Conservation (phyloP, 2,797 vertebrate genomes). For the Microctenopoma lineatum region DNA sequence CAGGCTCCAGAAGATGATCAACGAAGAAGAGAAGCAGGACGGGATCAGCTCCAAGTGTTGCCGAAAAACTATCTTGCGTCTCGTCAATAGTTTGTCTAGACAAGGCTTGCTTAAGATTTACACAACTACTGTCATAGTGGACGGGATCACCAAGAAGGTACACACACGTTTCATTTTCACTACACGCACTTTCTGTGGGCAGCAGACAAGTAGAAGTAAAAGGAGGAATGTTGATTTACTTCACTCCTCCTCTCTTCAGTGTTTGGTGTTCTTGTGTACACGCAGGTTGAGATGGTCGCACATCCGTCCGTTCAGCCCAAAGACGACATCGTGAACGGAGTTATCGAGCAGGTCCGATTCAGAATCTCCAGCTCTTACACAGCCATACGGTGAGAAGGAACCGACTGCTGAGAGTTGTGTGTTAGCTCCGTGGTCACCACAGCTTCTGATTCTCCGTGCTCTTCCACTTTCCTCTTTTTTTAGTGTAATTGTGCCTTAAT, state of each 20-base stretch:
- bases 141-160: slow-evolving; percentile 92
- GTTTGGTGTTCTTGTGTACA: not conserved
- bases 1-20: slow-evolving; percentile 96
- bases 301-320: slow-evolving; percentile 91
- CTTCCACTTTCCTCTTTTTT: no score
- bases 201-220: no score
- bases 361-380: slow-evolving; percentile 92
- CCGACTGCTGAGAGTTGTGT: not conserved
- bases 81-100: slow-evolving; percentile 86
- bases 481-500: not conserved
- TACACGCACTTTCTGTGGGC: not conserved
- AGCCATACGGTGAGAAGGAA: slow-evolving; percentile 83
- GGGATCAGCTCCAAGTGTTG: slow-evolving; percentile 93
- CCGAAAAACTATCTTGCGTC: slow-evolving; percentile 92
- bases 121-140: slow-evolving; percentile 90
- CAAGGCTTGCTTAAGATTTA: slow-evolving; percentile 90
- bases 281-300: slow-evolving; percentile 91
- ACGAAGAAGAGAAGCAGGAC: slow-evolving; percentile 90
- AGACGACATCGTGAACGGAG: slow-evolving; percentile 87
- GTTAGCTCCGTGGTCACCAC: no score
- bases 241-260: no score
- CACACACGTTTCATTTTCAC: not conserved
- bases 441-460: no score
- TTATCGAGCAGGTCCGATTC: slow-evolving; percentile 95
- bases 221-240: not conserved